Percentiles rank a stretch among this genome's conserved stretches.
Evolutionary conservation across 2,113 vertebrate genomes (phyloP).

Genomic region (Fulica atra): DNA sequence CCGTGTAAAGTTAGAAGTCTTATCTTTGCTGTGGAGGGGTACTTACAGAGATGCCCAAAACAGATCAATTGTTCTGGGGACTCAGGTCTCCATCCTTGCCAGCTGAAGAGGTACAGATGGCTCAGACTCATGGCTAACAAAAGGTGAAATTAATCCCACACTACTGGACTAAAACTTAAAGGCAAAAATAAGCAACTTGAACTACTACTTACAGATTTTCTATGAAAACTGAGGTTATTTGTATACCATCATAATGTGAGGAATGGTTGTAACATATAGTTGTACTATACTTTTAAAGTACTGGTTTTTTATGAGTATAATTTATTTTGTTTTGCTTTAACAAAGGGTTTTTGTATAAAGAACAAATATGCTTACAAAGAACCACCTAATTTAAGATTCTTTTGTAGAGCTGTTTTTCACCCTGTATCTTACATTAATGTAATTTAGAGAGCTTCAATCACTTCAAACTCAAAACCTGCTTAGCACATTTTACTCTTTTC

Average conservation of each 20-base stretch:
- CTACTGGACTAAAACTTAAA: not conserved
- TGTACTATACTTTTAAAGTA: not conserved
- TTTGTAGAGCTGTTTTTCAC: not conserved
- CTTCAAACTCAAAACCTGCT: not conserved
- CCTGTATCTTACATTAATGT: not conserved
- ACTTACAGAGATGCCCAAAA: not conserved
- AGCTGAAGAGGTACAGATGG: not conserved
- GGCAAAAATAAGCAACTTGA: not conserved
- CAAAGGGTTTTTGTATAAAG: not conserved
- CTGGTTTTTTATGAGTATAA: not conserved
- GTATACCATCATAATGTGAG: not conserved
- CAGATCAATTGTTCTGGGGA: not conserved
- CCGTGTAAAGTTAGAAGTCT: not conserved
- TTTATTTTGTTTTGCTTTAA: not conserved
- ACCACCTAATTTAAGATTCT: not conserved
- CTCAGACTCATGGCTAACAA: not conserved
- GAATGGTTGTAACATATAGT: not conserved
- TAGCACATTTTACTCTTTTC: not conserved
- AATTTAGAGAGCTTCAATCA: not conserved
- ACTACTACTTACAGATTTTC: not conserved
- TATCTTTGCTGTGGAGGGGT: not conserved
- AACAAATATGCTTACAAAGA: not conserved
- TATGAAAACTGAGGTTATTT: not conserved
- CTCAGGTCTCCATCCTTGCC: rapidly evolving
- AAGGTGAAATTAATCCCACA: not conserved